Base-by-base conservation (phyloP, 2,888 invertebrate genomes). In the Polietes domitor region DNA sequence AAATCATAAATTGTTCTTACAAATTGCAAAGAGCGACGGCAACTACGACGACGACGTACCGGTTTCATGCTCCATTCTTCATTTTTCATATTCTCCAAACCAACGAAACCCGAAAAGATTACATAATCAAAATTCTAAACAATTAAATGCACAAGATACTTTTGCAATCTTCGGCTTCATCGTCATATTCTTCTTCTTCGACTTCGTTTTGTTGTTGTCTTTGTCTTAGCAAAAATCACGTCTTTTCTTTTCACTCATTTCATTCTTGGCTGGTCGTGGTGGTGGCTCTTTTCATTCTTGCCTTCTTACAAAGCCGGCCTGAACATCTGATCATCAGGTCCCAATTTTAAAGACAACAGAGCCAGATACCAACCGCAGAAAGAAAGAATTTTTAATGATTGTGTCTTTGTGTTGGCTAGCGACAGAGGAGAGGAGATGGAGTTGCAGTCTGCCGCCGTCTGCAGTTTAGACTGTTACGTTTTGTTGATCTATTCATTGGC, bases 121-220 rank as follows among this genome's bases (percentile, higher is more conserved):
- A 68, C 55, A 76, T 68, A 68, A 68, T 68, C 68, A 68, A 76
- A 79, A 83, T 83, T 85, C 86, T 83, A 81, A 80, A 83, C 81
- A 75, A 86, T 86, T 85, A 86, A 86, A 83, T 77, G 82, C 47
- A 61, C 32, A 28, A 61, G 61, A 61, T 61, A 61, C 61, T 61
- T 28, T 61, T 61, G 24, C 3, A 24, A 24, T 26, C 37, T 32
- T 7, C 7, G 3, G 32, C 32, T 3, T 32, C 32, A 7, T 32
- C 32, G 32, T 32, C 32, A 3, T 37, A 7, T 7, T 37, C 37
- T 37, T 32, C 32, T 5, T 32, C 12, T 37, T 37, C 37, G 7
- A 9, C 37, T n/a, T n/a, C n/a, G n/a, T n/a, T n/a, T n/a, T n/a
- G n/a, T n/a, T n/a, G n/a, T n/a, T n/a, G n/a, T n/a, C n/a, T n/a